These are phyloP conservation scores for Indicator maculatus DNA, from an alignment of 2,113 vertebrate species.

Conservation along the genomic window DNA sequence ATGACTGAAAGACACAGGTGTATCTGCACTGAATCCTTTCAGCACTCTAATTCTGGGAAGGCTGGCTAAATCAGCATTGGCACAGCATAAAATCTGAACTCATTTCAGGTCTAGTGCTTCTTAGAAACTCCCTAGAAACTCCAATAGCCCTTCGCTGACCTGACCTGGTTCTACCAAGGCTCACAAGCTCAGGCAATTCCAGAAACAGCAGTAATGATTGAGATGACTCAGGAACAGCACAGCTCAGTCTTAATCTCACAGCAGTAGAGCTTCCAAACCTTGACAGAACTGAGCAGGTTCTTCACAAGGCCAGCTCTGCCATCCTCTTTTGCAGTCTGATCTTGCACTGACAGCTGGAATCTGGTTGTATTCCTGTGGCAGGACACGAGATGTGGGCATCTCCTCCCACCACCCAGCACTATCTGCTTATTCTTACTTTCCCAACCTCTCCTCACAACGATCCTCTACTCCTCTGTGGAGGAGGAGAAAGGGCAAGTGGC, in stretches of 20 bases:
- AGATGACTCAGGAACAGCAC: neutral
- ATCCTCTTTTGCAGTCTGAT: neutral
- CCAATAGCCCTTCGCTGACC: neutral
- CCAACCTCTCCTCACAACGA: neutral
- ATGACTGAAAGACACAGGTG: neutral
- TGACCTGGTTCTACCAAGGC: neutral
- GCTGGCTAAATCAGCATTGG: neutral
- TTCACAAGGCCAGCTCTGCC: neutral
- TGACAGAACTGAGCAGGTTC: neutral
- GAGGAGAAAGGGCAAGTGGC: neutral
- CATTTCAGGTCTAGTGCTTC: neutral
- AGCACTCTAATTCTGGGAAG: neutral
- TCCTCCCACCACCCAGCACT: neutral
- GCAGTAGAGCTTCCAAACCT: neutral
- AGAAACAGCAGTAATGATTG: neutral
- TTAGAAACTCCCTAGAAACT: neutral
- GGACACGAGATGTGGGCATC: neutral
- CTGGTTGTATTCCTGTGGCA: accelerated
- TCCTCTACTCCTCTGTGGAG: neutral
- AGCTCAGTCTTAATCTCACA: neutral
- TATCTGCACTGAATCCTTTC: neutral
- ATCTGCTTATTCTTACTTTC: neutral
- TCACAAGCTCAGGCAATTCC: neutral
- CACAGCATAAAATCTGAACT: neutral
- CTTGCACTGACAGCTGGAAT: neutral